A percentile compares a stretch with the other conserved stretches of the same genome.
These are phyloP conservation scores for Euphysa ruthae DNA, from an alignment of 30 jellyfish, hydroid and myxozoan genomes.

Conservation along the genomic window DNA sequence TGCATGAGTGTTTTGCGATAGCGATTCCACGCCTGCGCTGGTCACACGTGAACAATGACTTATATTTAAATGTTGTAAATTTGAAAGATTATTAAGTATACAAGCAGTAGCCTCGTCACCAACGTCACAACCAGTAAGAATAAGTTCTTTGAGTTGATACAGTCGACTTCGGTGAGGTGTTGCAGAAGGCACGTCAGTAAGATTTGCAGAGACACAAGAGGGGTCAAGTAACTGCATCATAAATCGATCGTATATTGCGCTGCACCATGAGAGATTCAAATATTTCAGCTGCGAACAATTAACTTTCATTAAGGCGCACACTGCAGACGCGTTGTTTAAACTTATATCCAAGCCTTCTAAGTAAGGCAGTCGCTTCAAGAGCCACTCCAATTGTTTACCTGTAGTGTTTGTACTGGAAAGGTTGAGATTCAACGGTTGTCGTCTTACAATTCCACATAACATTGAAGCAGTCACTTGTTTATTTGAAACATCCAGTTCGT, in stretches of 20 bases:
- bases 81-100: conserved; percentile 41
- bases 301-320: conserved; percentile 47
- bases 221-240: conserved; percentile 47
- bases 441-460: conserved; percentile 66
- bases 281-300: conserved; percentile 39
- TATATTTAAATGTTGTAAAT: conserved; percentile 42
- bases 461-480: conserved; percentile 21
- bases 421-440: conserved; percentile 57
- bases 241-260: conserved; percentile 49
- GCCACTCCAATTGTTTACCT: conserved; percentile 60
- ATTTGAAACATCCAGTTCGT: conserved; percentile 22
- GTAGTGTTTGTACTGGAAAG: conserved; percentile 50
- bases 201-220: background rate
- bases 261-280: conserved; percentile 72
- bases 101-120: conserved; percentile 46
- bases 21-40: background rate
- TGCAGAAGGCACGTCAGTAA: background rate
- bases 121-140: conserved; percentile 64
- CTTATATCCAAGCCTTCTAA: conserved; percentile 32
- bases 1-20: background rate
- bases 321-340: conserved; percentile 59
- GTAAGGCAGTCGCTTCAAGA: conserved; percentile 60
- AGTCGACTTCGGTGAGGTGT: conserved; percentile 46
- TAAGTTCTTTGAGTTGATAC: conserved; percentile 27
- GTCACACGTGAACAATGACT: conserved; percentile 64